Evolutionary conservation across 2,888 invertebrate genomes (phyloP).

Genomic region (Sinotaia quadrata): DNA sequence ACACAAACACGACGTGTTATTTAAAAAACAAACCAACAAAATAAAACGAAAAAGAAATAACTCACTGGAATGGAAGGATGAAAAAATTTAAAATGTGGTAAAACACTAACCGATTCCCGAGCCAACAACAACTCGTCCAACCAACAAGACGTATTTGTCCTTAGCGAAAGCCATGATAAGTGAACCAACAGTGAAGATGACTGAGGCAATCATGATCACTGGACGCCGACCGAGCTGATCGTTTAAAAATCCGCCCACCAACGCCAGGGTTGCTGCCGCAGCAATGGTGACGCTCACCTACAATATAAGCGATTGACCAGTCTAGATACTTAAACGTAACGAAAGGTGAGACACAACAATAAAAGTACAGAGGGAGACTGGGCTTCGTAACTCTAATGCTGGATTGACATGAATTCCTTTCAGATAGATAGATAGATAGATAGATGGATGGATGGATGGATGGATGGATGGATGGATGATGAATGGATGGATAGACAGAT

Average conservation of each 20-base stretch:
- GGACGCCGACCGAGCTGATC: constrained; percentile 75
- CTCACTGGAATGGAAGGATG: neutral
- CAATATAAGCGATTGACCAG: no score
- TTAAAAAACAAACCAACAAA: neutral
- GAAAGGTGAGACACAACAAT: no score
- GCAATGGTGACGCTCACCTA: constrained; percentile 69
- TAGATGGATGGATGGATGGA: no score
- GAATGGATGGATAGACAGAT: no score
- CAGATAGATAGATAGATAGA: no score
- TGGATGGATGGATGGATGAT: no score
- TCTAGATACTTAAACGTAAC: no score
- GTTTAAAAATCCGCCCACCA: constrained; percentile 74
- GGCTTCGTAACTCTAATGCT: no score
- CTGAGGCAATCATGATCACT: constrained; percentile 74
- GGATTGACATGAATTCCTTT: no score
- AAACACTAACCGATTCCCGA: constrained; percentile 73
- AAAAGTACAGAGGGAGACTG: no score
- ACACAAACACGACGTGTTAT: no score
- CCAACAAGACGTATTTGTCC: constrained; percentile 70
- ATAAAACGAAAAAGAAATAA: neutral
- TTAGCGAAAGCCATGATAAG: constrained; percentile 73
- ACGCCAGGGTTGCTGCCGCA: constrained; percentile 73
- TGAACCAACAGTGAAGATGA: constrained; percentile 74
- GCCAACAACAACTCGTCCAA: constrained; percentile 74
- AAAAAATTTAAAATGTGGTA: neutral